A percentile compares a stretch with the other conserved stretches of the same genome.
Conservation (phyloP, 2,888 invertebrate species). For the Mayetiola destructor region DNA sequence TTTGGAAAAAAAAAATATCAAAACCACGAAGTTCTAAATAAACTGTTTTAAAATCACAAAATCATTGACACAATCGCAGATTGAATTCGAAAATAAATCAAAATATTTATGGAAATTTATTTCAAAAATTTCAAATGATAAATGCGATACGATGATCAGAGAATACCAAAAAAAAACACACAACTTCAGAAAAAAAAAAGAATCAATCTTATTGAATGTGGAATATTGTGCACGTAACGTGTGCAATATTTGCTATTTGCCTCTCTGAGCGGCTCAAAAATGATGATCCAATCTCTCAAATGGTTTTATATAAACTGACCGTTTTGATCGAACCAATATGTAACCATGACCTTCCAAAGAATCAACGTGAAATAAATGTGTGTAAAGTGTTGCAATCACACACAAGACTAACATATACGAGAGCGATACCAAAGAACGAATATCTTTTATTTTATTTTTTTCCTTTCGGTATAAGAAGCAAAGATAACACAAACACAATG, state of each 20-base stretch:
- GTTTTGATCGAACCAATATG: conserved; percentile 30
- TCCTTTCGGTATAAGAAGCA: not conserved
- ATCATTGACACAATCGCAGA: too few species aligned
- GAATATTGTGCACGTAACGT: conserved; percentile 5
- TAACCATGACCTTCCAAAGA: conserved; percentile 34
- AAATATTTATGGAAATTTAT: not conserved
- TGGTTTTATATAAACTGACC: conserved; percentile 32
- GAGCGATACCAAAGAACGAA: not conserved
- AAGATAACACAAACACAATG: conserved; percentile 6
- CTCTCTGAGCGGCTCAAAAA: conserved; percentile 16
- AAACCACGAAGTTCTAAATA: too few species aligned
- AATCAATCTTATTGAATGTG: not conserved
- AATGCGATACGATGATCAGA: not conserved
- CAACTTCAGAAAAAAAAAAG: not conserved
- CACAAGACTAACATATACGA: not conserved
- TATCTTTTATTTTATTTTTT: too few species aligned
- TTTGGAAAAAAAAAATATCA: too few species aligned
- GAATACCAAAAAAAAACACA: not conserved
- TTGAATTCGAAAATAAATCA: not conserved
- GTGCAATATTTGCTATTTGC: not conserved
- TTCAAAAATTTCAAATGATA: not conserved
- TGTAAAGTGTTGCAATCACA: conserved; percentile 9
- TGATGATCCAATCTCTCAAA: conserved; percentile 31
- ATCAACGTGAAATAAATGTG: conserved; percentile 10
- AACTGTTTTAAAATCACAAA: too few species aligned